Percentiles rank a stretch among this genome's conserved stretches.
Conservation (phyloP, 1,140 invertebrate species). For the Nymphalis io region DNA sequence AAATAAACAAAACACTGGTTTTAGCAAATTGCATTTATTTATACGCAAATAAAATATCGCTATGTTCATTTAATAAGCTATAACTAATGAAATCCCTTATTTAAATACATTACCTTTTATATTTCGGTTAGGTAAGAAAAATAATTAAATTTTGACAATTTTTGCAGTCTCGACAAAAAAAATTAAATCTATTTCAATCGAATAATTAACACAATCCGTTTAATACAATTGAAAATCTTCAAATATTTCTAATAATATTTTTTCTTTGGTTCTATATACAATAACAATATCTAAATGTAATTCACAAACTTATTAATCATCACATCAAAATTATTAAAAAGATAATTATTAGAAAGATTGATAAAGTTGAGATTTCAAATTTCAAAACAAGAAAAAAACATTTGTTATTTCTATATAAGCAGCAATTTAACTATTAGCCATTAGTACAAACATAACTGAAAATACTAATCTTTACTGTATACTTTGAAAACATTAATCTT, state of each 20-base stretch:
- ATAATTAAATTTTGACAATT: conserved; percentile 13
- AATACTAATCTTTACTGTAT: too few species aligned
- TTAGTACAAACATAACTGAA: too few species aligned
- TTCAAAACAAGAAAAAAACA: too few species aligned
- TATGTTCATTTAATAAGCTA: conserved; percentile 29
- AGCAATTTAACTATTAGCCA: too few species aligned
- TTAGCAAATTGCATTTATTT: conserved; percentile 20
- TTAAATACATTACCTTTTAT: conserved; percentile 11
- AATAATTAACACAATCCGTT: neutral
- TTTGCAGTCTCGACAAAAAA: conserved; percentile 19
- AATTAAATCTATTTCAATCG: conserved; percentile 11
- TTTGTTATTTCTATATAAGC: too few species aligned
- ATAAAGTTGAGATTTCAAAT: too few species aligned
- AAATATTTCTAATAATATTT: conserved; percentile 34
- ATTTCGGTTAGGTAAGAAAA: conserved; percentile 16
- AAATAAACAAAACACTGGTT: conserved; percentile 3
- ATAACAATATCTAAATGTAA: conserved; percentile 33
- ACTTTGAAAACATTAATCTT: too few species aligned
- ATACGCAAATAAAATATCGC: conserved; percentile 24
- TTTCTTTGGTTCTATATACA: conserved; percentile 49
- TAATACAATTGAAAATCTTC: conserved; percentile 2
- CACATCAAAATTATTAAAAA: conserved; percentile 13
- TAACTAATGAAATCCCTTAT: conserved; percentile 18
- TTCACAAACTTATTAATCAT: conserved; percentile 18
- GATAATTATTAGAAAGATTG: neutral